These are phyloP conservation scores for Apostichopus parvimensis DNA, from an alignment of 35 echinoderm and acorn worm species.

Conservation along the genomic window DNA sequence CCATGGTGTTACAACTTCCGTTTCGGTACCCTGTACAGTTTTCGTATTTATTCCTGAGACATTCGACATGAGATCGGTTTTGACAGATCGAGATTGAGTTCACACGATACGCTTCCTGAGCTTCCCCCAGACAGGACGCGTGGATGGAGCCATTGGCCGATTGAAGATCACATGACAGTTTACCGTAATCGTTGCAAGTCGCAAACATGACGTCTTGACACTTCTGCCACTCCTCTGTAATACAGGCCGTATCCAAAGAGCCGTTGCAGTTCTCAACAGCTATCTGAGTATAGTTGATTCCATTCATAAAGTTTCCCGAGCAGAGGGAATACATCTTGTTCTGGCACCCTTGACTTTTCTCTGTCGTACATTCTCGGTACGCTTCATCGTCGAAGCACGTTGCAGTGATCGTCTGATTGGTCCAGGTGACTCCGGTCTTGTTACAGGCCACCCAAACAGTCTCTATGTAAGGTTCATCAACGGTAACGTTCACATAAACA, in stretches of 20 bases:
- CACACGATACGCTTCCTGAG: slow-evolving; percentile 25
- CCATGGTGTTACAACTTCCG: not conserved
- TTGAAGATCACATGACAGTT: slow-evolving; percentile 13
- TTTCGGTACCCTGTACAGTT: slow-evolving; percentile 1
- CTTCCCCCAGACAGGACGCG: slow-evolving; percentile 2
- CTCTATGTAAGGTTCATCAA: slow-evolving; percentile 38
- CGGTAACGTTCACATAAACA: slow-evolving; percentile 37
- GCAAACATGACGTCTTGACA: slow-evolving; percentile 10
- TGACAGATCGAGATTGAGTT: not conserved
- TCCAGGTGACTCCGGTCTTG: slow-evolving; percentile 24
- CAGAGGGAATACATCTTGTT: slow-evolving; percentile 47
- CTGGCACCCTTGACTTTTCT: not conserved
- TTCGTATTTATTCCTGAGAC: not conserved
- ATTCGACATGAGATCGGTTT: not conserved
- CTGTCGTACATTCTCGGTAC: not conserved
- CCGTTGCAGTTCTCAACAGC: not conserved
- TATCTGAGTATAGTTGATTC: not conserved
- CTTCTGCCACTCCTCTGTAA: not conserved
- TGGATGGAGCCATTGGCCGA: slow-evolving; percentile 22
- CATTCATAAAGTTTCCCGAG: not conserved
- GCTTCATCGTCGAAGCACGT: slow-evolving; percentile 13
- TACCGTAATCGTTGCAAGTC: not conserved
- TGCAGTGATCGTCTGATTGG: slow-evolving; percentile 37
- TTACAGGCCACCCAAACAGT: slow-evolving; percentile 50
- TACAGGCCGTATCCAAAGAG: not conserved